Base-by-base conservation (phyloP, 2,113 vertebrate species). In the Pseudois nayaur region DNA sequence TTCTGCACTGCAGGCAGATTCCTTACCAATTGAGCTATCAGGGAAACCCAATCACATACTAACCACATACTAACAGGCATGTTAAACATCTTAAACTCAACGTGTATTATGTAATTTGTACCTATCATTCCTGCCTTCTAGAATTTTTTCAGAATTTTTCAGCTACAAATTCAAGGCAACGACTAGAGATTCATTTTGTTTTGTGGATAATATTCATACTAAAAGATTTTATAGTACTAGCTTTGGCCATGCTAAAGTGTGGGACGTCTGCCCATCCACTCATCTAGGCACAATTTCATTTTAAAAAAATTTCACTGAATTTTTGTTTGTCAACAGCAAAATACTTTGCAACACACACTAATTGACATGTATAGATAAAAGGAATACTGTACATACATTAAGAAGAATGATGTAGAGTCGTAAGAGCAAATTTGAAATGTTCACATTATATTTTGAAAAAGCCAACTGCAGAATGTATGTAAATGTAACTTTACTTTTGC, bases 301-400 rank as follows among this genome's bases (percentile, higher is more conserved):
- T 8, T 6, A 55, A 87, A 31, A 76, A 50, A 74, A 60, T 79
- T 55, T 93, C 40, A 91, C 0, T 83, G 48, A 87, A 93, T 81
- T 87, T 96, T 97, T 95, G 54, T 89, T 71, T 86, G 29, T 87
- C 59, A 64, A 87, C 8, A 95, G 85, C 15, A 95, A 95, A 95
- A 94, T 55, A 40, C 71, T 59, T 54, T 82, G 55, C 60, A 92
- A 86, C 54, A 21, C 52, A 17, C 27, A n/a, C 27, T 50, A 92
- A 88, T 6, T 50, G 4, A 27, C 90, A 50, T 59, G 48, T 31
- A 36, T 8, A 60, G 50, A 85, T 74, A 59, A 92, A 60, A 17
- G 27, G 17, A 71, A 85, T 64, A 92, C 2, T 79, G 2, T 40
- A 84, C 1, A 79, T 13, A 19, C n/a, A 55, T 88, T 94, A 85